Conservation (phyloP, 2,113 vertebrate genomes). For the Jacana jacana region DNA sequence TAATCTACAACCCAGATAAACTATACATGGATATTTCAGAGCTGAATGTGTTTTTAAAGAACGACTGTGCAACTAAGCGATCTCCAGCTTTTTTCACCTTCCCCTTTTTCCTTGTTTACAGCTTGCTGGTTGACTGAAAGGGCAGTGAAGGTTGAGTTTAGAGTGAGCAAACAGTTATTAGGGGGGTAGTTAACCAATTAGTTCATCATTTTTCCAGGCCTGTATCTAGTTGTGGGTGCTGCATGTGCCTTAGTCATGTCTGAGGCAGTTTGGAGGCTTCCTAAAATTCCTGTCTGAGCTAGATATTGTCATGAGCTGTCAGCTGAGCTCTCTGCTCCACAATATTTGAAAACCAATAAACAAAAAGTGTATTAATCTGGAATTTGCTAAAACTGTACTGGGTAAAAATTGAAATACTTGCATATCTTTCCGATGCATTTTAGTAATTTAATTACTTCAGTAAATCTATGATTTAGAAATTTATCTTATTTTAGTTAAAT, state of each 20-base stretch:
- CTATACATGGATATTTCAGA: fast-evolving
- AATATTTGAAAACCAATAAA: neutral
- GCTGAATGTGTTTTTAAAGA: neutral
- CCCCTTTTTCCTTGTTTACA: neutral
- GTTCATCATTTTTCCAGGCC: neutral
- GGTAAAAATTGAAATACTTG: neutral
- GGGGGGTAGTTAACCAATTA: neutral
- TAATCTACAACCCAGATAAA: neutral
- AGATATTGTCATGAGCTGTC: neutral
- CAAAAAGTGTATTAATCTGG: neutral
- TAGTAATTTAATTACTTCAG: neutral
- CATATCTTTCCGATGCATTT: neutral
- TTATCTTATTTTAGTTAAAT: neutral
- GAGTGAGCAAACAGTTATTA: neutral
- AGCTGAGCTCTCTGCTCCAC: neutral
- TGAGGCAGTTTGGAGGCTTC: neutral
- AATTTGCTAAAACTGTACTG: fast-evolving
- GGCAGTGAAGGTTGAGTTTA: neutral
- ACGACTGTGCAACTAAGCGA: fast-evolving
- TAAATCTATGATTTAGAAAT: neutral
- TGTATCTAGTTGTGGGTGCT: neutral
- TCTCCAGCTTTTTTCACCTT: fast-evolving
- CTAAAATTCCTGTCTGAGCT: neutral
- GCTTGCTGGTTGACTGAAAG: neutral
- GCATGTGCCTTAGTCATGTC: neutral